Evolutionary conservation across 2,113 vertebrate genomes (phyloP).

Genomic region (Felis chaus): DNA sequence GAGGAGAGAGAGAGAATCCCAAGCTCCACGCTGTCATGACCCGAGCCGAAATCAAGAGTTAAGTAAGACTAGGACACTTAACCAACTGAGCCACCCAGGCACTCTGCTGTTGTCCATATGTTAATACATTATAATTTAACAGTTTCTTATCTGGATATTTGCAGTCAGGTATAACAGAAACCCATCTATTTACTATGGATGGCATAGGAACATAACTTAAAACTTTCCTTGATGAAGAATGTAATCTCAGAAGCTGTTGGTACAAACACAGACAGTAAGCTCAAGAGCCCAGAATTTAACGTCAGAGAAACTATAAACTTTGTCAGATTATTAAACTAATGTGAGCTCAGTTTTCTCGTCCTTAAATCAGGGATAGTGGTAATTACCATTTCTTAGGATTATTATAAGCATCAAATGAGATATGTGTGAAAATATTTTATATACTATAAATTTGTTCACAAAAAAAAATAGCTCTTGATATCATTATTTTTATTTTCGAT

Average conservation of each 20-base stretch:
- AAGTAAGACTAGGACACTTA: too few species aligned
- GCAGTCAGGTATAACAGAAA: neutral
- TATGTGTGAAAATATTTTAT: neutral
- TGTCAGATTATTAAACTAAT: neutral
- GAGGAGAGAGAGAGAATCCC: too few species aligned
- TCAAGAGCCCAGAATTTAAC: neutral
- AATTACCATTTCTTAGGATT: neutral
- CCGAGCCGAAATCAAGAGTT: too few species aligned
- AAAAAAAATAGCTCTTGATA: neutral
- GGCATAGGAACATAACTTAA: neutral
- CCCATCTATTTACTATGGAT: neutral
- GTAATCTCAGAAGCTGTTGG: conserved; percentile 25
- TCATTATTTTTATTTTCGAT: neutral
- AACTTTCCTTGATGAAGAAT: neutral
- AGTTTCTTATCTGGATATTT: neutral
- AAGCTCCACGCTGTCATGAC: too few species aligned
- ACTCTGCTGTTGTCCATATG: neutral
- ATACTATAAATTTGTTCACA: neutral
- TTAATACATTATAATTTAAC: neutral
- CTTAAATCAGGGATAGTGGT: neutral
- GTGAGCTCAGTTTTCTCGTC: neutral
- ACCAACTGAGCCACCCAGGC: too few species aligned
- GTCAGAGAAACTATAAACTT: neutral
- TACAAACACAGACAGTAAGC: neutral
- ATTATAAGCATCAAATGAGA: neutral